Evolutionary conservation across 2,113 vertebrate species (phyloP), one percentile per base, ranked within the genome.

Genomic region (Daboia siamensis): DNA sequence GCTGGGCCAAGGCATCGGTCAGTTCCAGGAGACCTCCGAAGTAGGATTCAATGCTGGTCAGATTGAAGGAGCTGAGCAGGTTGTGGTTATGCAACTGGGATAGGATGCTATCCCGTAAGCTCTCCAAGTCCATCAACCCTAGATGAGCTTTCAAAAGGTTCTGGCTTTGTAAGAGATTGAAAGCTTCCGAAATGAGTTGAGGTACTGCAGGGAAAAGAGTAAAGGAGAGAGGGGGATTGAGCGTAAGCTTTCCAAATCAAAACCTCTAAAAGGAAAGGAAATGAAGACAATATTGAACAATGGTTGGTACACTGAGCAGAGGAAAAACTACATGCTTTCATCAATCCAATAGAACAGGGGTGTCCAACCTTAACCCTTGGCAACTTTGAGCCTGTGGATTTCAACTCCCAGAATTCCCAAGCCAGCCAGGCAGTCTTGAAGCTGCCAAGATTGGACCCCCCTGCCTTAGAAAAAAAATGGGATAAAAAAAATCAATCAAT

Each of bases 121-220:
- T 96, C 94, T 99, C 99, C 94, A 99, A 96, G 74, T 99, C 98
- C 98, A 98, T 98, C 29, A 99, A 97, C 87, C 96, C 97, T 5
- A 96, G 97, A 0, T 99, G 99, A 48, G 99, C 99, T 94, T 99
- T 98, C 94, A 99, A 96, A 86, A 99, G 97, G 5, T 90, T 96
- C 26, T 98, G 98, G 46, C 97, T 97, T 64, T 96, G 98, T 94
- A 99, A 98, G 95, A 99, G 97, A 56, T 96, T 96, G 95, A 98
- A 97, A 0, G 98, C 98, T 96, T 99, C 98, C 93, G 97, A 93
- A 92, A 99, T 98, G 93, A 98, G 96, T 93, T 97, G 97, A 0
- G 97, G 98, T 87, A 99, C 99, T 99, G 96, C 44, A 13, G 12
- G 80, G 90, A 89, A 94, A 92, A 80, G 64, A 97, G 64, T 5